Conservation (phyloP, 92 coral and sea anemone species). For the Micromussa lordhowensis region DNA sequence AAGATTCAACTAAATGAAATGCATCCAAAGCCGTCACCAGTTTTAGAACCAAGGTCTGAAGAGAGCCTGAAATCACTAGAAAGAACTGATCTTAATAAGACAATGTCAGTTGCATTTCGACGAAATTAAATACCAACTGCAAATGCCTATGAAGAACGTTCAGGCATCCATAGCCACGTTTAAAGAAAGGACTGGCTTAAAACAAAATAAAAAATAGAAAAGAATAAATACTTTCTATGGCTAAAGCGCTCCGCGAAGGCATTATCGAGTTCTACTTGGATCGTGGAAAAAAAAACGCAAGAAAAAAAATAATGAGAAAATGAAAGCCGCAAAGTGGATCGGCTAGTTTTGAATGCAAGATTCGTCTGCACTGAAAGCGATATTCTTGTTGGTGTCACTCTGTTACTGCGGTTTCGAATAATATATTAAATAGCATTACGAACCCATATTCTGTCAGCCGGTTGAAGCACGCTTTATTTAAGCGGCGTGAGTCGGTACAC, state of each 20-base stretch:
- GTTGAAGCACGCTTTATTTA: neutral
- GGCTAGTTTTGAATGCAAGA: no score
- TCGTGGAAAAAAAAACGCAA: neutral
- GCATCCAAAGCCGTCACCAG: no score
- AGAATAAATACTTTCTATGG: neutral
- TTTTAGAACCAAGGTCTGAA: no score
- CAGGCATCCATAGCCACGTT: neutral
- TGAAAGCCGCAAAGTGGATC: no score
- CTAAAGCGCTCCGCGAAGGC: neutral
- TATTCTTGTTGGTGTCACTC: neutral
- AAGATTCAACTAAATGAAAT: no score
- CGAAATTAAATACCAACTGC: neutral
- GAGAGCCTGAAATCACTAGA: no score
- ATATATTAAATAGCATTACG: neutral
- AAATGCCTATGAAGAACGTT: neutral
- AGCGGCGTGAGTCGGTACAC: neutral
- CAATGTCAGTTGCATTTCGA: no score
- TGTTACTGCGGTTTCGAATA: neutral
- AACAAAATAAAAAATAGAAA: no score
- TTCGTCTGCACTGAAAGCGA: no score
- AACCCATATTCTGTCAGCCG: neutral
- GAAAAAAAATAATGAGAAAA: neutral
- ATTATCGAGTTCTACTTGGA: neutral
- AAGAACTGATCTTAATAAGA: no score
- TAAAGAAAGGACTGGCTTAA: neutral